Conservation (phyloP, 2,113 vertebrate genomes). For the Leiothrix lutea region DNA sequence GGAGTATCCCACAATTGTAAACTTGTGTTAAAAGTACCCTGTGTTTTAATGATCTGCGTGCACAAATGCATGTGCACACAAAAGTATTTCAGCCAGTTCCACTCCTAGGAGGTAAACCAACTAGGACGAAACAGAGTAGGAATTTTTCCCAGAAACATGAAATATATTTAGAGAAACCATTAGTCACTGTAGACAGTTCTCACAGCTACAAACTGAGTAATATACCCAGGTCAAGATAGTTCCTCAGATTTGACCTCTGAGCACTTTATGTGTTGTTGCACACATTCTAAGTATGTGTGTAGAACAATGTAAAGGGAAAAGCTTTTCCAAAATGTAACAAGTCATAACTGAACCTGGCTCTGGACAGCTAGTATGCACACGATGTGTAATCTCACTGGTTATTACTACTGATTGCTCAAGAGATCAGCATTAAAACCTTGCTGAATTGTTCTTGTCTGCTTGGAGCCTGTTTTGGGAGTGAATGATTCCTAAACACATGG, state of each 20-base stretch:
- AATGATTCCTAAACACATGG: background rate
- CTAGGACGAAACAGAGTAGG: background rate
- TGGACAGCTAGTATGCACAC: background rate
- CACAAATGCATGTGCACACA: background rate
- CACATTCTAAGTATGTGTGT: background rate
- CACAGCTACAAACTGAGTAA: background rate
- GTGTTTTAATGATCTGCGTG: background rate
- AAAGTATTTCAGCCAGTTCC: background rate
- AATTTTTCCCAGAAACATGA: background rate
- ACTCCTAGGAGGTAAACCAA: background rate
- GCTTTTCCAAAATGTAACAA: background rate
- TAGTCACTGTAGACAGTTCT: background rate
- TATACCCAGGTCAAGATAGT: background rate
- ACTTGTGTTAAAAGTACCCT: background rate
- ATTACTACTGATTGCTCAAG: background rate
- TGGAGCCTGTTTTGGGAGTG: background rate
- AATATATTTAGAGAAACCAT: background rate
- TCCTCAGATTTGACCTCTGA: background rate
- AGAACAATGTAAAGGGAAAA: background rate
- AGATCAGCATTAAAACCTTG: background rate
- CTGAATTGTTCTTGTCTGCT: background rate
- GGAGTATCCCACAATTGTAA: background rate
- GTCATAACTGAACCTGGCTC: background rate
- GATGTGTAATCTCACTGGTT: background rate
- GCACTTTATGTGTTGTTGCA: background rate